Conservation (phyloP, 2,888 invertebrate species). For the Sphaerophoria rueppellii region DNA sequence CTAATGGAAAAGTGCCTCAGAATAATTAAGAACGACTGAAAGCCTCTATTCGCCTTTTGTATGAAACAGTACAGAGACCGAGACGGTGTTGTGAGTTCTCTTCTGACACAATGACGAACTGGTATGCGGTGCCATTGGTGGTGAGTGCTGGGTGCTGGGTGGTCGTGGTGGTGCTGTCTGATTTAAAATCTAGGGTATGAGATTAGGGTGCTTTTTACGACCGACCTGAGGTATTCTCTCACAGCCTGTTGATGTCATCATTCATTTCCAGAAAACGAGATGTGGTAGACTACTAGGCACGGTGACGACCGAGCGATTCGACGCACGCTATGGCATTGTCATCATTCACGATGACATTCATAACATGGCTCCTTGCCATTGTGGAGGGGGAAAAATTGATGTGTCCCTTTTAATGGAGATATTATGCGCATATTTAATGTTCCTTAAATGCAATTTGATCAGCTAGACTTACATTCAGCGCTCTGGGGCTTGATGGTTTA, state of each 20-base stretch:
- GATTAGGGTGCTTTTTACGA: conserved; percentile 54
- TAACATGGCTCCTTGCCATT: conserved; percentile 55
- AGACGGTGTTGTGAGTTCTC: not conserved
- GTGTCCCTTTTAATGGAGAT: conserved; percentile 70
- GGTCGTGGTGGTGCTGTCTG: conserved; percentile 17
- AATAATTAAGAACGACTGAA: conserved; percentile 67
- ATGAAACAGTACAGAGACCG: not conserved
- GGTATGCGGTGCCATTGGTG: conserved; percentile 9
- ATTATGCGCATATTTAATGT: conserved; percentile 73
- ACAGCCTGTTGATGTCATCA: conserved; percentile 72
- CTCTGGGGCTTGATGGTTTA: not conserved
- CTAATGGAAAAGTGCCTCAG: conserved; percentile 64
- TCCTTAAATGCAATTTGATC: conserved; percentile 63
- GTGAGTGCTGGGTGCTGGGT: too few relatives aligned
- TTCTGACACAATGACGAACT: conserved; percentile 41
- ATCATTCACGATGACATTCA: conserved; percentile 33
- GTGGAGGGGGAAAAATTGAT: conserved; percentile 49
- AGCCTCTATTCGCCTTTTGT: not conserved
- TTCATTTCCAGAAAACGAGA: conserved; percentile 55
- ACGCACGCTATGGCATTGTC: conserved; percentile 18
- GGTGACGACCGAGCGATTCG: not conserved
- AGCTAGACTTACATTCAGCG: not conserved
- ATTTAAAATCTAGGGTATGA: conserved; percentile 33
- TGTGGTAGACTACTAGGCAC: conserved; percentile 26
- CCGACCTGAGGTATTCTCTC: not conserved